Evolutionary conservation across 2,888 invertebrate genomes (phyloP).

Genomic region (Dascillus cervinus): DNA sequence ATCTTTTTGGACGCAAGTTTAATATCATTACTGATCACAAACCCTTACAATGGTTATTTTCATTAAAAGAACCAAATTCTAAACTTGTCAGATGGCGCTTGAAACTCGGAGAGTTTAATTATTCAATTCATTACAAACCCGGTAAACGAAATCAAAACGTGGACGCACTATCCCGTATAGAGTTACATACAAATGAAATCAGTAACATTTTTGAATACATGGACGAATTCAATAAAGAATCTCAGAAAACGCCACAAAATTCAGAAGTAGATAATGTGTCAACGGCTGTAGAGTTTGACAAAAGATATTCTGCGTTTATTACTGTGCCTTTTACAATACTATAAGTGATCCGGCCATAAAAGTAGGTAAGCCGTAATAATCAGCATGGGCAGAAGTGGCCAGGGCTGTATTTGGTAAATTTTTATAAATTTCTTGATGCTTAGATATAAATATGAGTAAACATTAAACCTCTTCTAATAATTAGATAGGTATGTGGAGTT

Average conservation of each 20-base stretch:
- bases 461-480: too few relatives aligned
- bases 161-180: slow-evolving; percentile 22
- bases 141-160: slow-evolving; percentile 25
- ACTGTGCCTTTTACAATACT: too few relatives aligned
- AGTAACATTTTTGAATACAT: background rate
- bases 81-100: slow-evolving; percentile 32
- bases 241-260: background rate
- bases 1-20: slow-evolving; percentile 28
- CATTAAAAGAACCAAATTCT: slow-evolving; percentile 33
- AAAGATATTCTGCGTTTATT: background rate
- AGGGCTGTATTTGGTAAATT: too few relatives aligned
- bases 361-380: too few relatives aligned
- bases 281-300: background rate
- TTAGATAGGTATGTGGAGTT: too few relatives aligned
- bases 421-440: too few relatives aligned
- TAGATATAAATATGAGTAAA: too few relatives aligned
- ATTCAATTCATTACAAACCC: slow-evolving; percentile 24
- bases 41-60: slow-evolving; percentile 32
- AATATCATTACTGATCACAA: slow-evolving; percentile 36
- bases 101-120: slow-evolving; percentile 27
- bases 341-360: too few relatives aligned
- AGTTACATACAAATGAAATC: slow-evolving; percentile 1
- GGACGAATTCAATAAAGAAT: background rate
- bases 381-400: too few relatives aligned
- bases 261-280: background rate